Evolutionary conservation across 2,113 vertebrate species (phyloP).

Genomic region (Daphoenositta chrysoptera): DNA sequence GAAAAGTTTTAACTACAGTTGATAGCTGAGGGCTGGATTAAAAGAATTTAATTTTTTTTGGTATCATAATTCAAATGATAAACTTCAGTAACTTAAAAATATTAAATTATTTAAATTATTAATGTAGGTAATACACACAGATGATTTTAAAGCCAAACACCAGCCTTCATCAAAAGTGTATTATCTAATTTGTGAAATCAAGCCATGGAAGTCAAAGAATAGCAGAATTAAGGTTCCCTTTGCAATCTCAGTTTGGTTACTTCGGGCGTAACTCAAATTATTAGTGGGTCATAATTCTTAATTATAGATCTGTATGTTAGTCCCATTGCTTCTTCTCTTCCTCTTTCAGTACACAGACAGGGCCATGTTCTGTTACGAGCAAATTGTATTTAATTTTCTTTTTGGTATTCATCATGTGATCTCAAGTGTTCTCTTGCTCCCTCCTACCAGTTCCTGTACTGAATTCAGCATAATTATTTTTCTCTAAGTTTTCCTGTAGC

Average conservation of each 20-base stretch:
- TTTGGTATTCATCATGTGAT: background rate
- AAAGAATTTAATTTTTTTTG: background rate
- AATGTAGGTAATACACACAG: background rate
- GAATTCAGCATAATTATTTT: background rate
- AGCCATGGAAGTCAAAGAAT: background rate
- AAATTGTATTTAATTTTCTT: background rate
- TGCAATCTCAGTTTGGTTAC: background rate
- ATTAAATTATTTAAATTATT: background rate
- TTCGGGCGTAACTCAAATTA: background rate
- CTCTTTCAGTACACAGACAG: background rate
- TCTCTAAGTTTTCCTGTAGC: background rate
- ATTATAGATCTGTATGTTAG: background rate
- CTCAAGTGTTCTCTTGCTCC: background rate
- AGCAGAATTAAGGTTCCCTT: background rate
- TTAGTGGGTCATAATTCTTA: background rate
- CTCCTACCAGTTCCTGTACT: background rate
- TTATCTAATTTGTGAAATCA: background rate
- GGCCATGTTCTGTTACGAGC: background rate
- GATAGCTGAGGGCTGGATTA: background rate
- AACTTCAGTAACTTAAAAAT: conserved; percentile 25
- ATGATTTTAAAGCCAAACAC: background rate
- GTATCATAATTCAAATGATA: background rate
- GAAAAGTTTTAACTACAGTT: background rate
- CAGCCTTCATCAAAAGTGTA: background rate
- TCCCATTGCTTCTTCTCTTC: background rate